Evolutionary conservation across 2,888 invertebrate species (phyloP), one percentile per base, ranked within the genome.

Genomic region (Podabrus alpinus): DNA sequence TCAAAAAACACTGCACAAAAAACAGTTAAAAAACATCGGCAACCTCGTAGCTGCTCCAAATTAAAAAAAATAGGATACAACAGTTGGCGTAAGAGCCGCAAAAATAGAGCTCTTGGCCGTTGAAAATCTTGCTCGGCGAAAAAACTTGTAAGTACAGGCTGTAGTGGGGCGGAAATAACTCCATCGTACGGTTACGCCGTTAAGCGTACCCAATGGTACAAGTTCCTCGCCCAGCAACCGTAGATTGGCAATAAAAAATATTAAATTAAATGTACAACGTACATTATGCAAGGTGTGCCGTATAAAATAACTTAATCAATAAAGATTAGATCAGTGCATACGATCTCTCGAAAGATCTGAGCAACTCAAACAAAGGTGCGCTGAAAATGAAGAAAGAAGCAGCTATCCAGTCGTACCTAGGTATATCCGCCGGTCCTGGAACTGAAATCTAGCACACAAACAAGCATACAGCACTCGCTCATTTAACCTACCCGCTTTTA

Each of bases 341-440:
- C 83, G 86, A 85, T 85, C 86, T 82, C 80, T 80, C 78, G 78
- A 78, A 81, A 84, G 85, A 85, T 85, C 86, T 84, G 85, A 87
- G 92, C 92, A 92, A 92, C 91, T 91, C 87, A 92, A 92, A 92
- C 88, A 90, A 92, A 92, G 89, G 88, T 90, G 92, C 92, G 91
- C 92, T 92, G 91, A 89, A 87, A 91, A 90, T 91, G 90, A 88
- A 90, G 87, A 90, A 91, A 91, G 89, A 92, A 91, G 91, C 91
- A 86, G 87, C 87, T 87, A 80, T 80, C 80, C 80, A 80, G 79
- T 80, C 78, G 79, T 80, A 80, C 79, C 80, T 77, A 75, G 45
- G 45, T 45, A 45, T 70, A 73, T 78, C 74, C 66, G 74, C 72
- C 61, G 73, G 68, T 73, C 76, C 72, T 74, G 69, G 77, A 79